Percentiles rank a stretch among this genome's conserved stretches.
Conservation (phyloP, 2,888 invertebrate species). For the Erebia palarica region DNA sequence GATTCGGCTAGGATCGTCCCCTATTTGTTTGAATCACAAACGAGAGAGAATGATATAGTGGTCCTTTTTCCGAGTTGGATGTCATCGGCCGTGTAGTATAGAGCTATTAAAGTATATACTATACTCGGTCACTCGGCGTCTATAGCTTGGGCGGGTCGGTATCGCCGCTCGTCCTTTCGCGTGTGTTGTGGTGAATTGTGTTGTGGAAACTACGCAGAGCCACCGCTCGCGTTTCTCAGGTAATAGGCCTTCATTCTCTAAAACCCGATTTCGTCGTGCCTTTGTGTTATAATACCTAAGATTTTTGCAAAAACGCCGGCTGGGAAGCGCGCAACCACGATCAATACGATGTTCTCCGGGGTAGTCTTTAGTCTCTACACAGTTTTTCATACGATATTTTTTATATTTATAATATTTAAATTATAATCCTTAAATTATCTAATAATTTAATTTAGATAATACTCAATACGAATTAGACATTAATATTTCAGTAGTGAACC, state of each 20-base stretch:
- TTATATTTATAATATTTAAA: slow-evolving; percentile 29
- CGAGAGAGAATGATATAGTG: slow-evolving; percentile 49
- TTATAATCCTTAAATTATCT: slow-evolving; percentile 21
- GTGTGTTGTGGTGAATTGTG: slow-evolving; percentile 73
- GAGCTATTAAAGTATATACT: slow-evolving; percentile 50
- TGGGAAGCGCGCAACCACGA: slow-evolving; percentile 65
- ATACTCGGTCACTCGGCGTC: slow-evolving; percentile 71
- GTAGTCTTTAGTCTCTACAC: slow-evolving; percentile 47
- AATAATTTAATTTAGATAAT: neutral
- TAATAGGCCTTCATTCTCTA: slow-evolving; percentile 49
- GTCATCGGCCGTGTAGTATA: slow-evolving; percentile 68
- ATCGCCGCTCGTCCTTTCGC: slow-evolving; percentile 69
- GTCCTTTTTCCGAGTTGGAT: slow-evolving; percentile 55
- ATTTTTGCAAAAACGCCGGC: slow-evolving; percentile 55
- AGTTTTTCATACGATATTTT: slow-evolving; percentile 31
- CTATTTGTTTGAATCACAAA: slow-evolving; percentile 41
- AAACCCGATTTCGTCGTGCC: slow-evolving; percentile 40
- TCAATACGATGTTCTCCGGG: slow-evolving; percentile 78
- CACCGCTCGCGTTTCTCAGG: slow-evolving; percentile 61
- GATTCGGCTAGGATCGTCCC: slow-evolving; percentile 44
- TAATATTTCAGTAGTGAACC: neutral
- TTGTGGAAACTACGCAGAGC: slow-evolving; percentile 66
- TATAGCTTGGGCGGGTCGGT: slow-evolving; percentile 69
- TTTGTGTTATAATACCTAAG: slow-evolving; percentile 58
- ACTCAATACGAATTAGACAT: slow-evolving; percentile 1